Evolutionary conservation across 2,888 invertebrate species (phyloP).

Genomic region (Ochropleura leucogaster): DNA sequence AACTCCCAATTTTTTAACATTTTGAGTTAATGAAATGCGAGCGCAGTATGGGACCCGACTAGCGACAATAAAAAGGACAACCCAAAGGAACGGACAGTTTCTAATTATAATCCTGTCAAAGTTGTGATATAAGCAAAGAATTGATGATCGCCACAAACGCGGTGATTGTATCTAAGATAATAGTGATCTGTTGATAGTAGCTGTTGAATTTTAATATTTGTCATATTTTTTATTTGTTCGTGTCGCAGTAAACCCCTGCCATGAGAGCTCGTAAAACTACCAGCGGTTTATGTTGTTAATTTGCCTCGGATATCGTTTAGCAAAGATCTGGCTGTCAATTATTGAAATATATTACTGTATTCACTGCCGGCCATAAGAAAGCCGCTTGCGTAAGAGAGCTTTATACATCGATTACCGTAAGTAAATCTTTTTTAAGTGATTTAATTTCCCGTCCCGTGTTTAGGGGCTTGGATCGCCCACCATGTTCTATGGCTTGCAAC

Average conservation of each 20-base stretch:
- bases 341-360: conserved; percentile 20
- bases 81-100: conserved; percentile 88
- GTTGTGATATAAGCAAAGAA: conserved; percentile 87
- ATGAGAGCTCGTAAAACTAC: conserved; percentile 61
- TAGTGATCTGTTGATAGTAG: conserved; percentile 84
- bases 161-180: conserved; percentile 86
- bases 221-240: conserved; percentile 77
- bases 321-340: conserved; percentile 29
- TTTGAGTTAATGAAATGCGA: conserved; percentile 89
- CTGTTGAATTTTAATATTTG: conserved; percentile 80
- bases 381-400: neutral
- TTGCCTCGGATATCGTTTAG: conserved; percentile 35
- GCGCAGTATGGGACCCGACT: conserved; percentile 89
- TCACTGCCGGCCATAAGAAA: conserved; percentile 1
- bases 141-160: conserved; percentile 87
- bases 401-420: neutral
- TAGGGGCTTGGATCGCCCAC: conserved; percentile 26
- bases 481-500: conserved; percentile 43
- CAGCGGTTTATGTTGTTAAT: conserved; percentile 48
- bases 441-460: neutral
- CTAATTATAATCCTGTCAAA: conserved; percentile 91
- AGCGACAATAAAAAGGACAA: conserved; percentile 90
- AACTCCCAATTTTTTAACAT: conserved; percentile 87
- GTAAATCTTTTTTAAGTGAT: neutral
- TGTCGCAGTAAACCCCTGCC: conserved; percentile 52